Evolutionary conservation across 2,888 invertebrate genomes (phyloP).

Genomic region (Drosophila monieri): DNA sequence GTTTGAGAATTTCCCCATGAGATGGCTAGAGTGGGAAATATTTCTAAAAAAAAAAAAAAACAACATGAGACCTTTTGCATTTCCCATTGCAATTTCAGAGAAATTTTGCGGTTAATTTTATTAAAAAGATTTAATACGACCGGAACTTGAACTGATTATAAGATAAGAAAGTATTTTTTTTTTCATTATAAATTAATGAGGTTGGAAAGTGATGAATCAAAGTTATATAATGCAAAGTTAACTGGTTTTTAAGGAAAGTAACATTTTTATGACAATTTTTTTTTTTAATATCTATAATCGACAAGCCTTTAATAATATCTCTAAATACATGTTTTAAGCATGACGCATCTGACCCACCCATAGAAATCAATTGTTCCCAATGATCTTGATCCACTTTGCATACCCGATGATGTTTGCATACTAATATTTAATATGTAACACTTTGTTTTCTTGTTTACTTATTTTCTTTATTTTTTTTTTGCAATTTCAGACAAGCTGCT

Average conservation of each 20-base stretch:
- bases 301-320: no score
- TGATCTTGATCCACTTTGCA: slow-evolving; percentile 7
- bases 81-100: background rate
- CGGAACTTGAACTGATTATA: background rate
- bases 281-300: no score
- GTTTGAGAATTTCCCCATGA: background rate
- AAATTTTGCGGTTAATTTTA: background rate
- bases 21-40: background rate
- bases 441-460: slow-evolving; percentile 1
- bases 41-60: no score
- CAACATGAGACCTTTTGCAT: background rate
- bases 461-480: slow-evolving; percentile 2
- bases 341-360: background rate
- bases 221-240: background rate
- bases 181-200: background rate
- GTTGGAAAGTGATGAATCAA: background rate
- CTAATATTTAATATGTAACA: slow-evolving; percentile 2
- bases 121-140: background rate
- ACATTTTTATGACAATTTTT: no score
- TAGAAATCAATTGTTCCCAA: background rate
- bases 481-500: slow-evolving; percentile 80
- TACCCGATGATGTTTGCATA: slow-evolving; percentile 3
- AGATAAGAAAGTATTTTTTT: background rate
- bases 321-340: background rate
- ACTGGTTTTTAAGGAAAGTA: background rate